Evolutionary conservation across 1,140 invertebrate species (phyloP).

Genomic region (Apocrypta bakeri): DNA sequence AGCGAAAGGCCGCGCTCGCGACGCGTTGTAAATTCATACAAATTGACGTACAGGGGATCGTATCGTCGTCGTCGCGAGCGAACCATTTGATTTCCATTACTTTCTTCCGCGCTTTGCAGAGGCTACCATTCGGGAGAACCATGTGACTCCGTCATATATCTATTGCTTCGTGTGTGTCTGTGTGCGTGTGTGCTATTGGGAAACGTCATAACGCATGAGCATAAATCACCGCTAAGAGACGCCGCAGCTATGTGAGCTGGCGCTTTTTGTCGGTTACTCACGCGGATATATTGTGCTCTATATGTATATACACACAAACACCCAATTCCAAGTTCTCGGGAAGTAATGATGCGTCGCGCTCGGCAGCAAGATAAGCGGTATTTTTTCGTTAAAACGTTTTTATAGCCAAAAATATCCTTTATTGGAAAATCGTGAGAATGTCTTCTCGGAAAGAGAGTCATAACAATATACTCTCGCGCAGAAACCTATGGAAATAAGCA

Average conservation of each 20-base stretch:
- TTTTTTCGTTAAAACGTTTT: too few species aligned
- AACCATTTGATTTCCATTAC: slow-evolving; percentile 36
- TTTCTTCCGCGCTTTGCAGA: background rate
- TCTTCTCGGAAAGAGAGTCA: too few species aligned
- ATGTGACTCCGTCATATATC: too few species aligned
- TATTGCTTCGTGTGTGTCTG: background rate
- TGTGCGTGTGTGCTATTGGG: background rate
- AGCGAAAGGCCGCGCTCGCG: background rate
- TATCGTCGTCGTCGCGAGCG: background rate
- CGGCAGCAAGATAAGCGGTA: too few species aligned
- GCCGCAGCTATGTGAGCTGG: background rate
- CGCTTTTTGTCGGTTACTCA: slow-evolving; percentile 3
- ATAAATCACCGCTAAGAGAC: slow-evolving; percentile 34
- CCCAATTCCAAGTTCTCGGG: background rate
- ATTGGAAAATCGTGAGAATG: too few species aligned
- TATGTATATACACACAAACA: background rate
- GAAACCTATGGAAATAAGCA: too few species aligned
- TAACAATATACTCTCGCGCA: too few species aligned
- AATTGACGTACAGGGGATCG: slow-evolving; percentile 31
- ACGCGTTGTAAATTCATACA: slow-evolving; percentile 32
- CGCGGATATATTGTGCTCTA: background rate
- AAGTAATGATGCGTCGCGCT: too few species aligned
- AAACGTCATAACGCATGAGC: slow-evolving; percentile 24
- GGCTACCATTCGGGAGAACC: background rate
- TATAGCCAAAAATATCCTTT: too few species aligned